Percentiles rank a stretch among this genome's conserved stretches.
phyloP scores from a whole-genome alignment of 2,888 invertebrate species.

The Daptonema setosum region DNA sequence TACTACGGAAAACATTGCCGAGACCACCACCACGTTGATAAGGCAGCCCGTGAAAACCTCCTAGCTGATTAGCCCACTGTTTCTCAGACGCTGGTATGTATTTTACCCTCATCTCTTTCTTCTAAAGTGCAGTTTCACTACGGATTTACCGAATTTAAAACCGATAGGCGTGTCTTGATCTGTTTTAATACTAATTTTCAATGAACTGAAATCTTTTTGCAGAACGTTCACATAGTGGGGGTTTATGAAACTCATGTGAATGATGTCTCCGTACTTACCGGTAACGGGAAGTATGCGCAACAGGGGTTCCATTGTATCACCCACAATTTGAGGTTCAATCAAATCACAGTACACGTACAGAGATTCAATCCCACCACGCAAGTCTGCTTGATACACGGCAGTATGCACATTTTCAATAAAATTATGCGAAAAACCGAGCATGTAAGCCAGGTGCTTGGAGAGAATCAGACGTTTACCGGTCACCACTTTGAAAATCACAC shows the following conservation, averaged over 20 bases:
- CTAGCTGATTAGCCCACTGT: neutral
- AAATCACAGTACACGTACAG: conserved; percentile 4
- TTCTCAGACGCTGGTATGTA: neutral
- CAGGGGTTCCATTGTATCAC: neutral
- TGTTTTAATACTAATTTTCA: neutral
- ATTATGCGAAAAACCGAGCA: neutral
- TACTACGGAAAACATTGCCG: neutral
- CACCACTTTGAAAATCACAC: no score
- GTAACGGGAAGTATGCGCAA: neutral
- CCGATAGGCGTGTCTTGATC: neutral
- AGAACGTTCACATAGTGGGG: conserved; percentile 1
- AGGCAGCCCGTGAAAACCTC: neutral
- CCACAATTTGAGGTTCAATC: neutral
- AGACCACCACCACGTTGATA: neutral
- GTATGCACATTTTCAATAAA: neutral
- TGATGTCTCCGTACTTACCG: neutral
- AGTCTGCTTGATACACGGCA: neutral
- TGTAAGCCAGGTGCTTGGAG: neutral
- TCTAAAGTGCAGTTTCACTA: conserved; percentile 4
- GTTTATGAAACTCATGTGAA: neutral
- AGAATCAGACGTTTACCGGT: neutral
- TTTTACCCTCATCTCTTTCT: neutral
- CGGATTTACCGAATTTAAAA: neutral
- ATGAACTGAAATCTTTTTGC: neutral
- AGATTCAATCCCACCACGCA: neutral